Evolutionary conservation across 2,113 vertebrate genomes (phyloP).

Genomic region (Cololabis saira): DNA sequence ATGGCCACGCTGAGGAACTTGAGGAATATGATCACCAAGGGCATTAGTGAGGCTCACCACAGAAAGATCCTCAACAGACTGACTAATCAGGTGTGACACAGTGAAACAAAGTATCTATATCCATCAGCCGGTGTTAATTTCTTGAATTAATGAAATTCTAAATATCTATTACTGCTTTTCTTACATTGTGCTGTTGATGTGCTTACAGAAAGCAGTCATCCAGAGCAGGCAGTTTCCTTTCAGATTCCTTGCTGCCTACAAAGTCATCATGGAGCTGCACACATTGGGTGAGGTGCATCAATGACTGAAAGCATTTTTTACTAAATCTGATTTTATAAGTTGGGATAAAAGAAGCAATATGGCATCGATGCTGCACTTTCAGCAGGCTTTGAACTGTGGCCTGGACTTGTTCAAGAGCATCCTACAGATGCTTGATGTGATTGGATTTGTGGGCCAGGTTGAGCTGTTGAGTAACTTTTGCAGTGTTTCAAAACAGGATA

Average conservation of each 20-base stretch:
- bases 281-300: constrained; percentile 55
- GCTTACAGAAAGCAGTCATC: constrained; percentile 82
- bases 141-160: not conserved
- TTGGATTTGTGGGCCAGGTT: too few relatives aligned
- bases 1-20: constrained; percentile 94
- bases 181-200: not conserved
- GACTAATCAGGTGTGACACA: constrained; percentile 76
- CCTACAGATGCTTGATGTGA: too few relatives aligned
- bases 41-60: constrained; percentile 87
- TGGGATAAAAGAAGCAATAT: too few relatives aligned
- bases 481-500: too few relatives aligned
- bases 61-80: constrained; percentile 80
- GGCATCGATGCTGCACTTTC: too few relatives aligned
- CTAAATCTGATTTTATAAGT: too few relatives aligned
- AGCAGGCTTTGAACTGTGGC: too few relatives aligned
- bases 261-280: constrained; percentile 81
- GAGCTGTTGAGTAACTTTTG: too few relatives aligned
- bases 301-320: not conserved
- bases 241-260: constrained; percentile 89
- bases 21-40: constrained; percentile 84
- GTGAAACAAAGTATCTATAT: not conserved
- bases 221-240: constrained; percentile 89
- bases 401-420: too few relatives aligned
- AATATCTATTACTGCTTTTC: too few relatives aligned
- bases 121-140: not conserved